Evolutionary conservation across 2,113 vertebrate species (phyloP), one percentile per base, ranked within the genome.

Genomic region (Panthera uncia): DNA sequence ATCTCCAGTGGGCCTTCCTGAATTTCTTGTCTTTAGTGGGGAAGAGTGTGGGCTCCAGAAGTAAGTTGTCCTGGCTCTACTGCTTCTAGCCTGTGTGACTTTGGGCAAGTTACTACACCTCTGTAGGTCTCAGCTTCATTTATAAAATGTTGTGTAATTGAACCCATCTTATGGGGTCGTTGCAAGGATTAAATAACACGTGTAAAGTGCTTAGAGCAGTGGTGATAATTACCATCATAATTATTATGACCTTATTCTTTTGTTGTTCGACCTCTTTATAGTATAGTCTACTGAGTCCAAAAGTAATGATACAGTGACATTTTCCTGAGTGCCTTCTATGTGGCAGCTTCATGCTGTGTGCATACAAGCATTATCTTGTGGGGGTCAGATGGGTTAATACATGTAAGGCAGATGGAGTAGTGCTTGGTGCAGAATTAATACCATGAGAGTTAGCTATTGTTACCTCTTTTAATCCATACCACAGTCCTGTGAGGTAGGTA

Each of bases 11-110:
- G 80, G 48, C 52, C 80, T n/a, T 80, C 50, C 18, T 4, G 23
- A 79, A 66, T 65, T 79, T 80, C 83, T 83, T 92, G 68, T 78
- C 45, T 90, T 79, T 92, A 81, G 93, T 36, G n/a, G 73, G 11
- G 89, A 14, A 66, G 48, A 69, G 33, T 31, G 25, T 69, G 65
- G 41, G 23, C 79, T 50, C 31, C 19, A 7, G 69, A 85, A 23
- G 57, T 76, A 50, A 89, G 66, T 16, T 41, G 33, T 31, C 78
- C 48, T 55, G 78, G 38, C 63, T 74, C 61, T 63, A 1, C 16
- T 57, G 19, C 52, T 36, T 96, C 55, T 92, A 66, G 76, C 27
- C 92, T 73, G 38, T 93, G 82, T 86, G 71, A 84, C 41, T 91
- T 83, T 41, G 89, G 41, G 63, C 63, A 91, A 31, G 41, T 96